These are phyloP conservation scores for Merodon equestris DNA, from an alignment of 2,888 invertebrate species.

Conservation along the genomic window DNA sequence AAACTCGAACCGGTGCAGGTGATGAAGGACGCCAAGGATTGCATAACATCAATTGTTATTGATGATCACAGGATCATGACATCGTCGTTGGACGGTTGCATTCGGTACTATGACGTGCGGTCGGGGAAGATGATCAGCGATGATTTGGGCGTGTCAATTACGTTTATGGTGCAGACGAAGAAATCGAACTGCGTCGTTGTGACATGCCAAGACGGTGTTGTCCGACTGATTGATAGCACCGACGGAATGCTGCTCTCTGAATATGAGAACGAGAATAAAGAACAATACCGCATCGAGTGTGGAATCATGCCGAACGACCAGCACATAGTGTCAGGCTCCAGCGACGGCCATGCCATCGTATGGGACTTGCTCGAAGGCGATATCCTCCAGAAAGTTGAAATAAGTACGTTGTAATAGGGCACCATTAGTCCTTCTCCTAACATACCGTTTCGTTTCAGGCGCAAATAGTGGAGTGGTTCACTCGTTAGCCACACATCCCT, in stretches of 20 bases:
- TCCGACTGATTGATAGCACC: constrained; percentile 93
- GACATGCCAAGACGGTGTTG: constrained; percentile 89
- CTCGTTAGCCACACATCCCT: constrained; percentile 91
- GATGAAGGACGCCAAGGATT: constrained; percentile 96
- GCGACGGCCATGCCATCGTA: constrained; percentile 83
- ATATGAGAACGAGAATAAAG: constrained; percentile 90
- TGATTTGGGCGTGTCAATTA: constrained; percentile 90
- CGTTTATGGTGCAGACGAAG: constrained; percentile 90
- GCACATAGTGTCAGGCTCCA: constrained; percentile 93
- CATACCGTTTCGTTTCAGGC: constrained; percentile 65
- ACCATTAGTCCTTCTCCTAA: too few relatives aligned
- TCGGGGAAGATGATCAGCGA: constrained; percentile 91
- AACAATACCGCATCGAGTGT: constrained; percentile 92
- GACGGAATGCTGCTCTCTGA: constrained; percentile 88
- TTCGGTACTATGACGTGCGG: constrained; percentile 94
- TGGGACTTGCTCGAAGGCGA: constrained; percentile 93
- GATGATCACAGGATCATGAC: constrained; percentile 94
- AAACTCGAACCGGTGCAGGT: constrained; percentile 87
- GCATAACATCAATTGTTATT: constrained; percentile 88
- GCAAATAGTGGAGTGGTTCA: constrained; percentile 84
- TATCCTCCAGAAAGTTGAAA: constrained; percentile 78
- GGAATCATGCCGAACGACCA: constrained; percentile 91
- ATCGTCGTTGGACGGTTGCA: constrained; percentile 92
- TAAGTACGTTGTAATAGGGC: too few relatives aligned
- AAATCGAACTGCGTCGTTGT: constrained; percentile 89